Conservation (phyloP, 2,797 vertebrate species). For the Typhlichthys eigenmanni region DNA sequence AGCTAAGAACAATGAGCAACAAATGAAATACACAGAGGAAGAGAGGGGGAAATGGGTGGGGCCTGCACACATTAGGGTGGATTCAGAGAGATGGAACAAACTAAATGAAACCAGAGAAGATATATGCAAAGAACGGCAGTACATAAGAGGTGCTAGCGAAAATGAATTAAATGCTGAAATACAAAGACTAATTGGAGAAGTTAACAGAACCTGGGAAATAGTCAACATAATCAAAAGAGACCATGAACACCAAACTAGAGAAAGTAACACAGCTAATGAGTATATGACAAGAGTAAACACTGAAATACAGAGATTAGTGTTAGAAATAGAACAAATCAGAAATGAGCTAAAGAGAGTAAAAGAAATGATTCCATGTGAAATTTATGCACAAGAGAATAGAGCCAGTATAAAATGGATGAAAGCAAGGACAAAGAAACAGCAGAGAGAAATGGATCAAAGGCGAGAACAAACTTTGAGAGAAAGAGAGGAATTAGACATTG, state of each 20-base stretch:
- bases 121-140: conserved; percentile 31
- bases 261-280: conserved; percentile 18
- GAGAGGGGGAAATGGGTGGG: neutral
- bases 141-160: conserved; percentile 17
- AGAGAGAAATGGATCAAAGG: conserved; percentile 56
- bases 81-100: conserved; percentile 12
- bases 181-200: conserved; percentile 46
- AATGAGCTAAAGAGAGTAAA: conserved; percentile 38
- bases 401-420: conserved; percentile 42
- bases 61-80: conserved; percentile 5
- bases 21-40: conserved; percentile 13
- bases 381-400: conserved; percentile 27
- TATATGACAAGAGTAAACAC: conserved; percentile 18
- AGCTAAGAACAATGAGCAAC: conserved; percentile 1
- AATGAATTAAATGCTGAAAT: conserved; percentile 27
- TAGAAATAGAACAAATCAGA: conserved; percentile 53
- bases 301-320: conserved; percentile 40
- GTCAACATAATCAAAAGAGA: conserved; percentile 38
- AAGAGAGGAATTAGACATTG: conserved; percentile 55
- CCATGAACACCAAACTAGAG: conserved; percentile 32
- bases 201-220: conserved; percentile 50
- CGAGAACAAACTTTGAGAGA: conserved; percentile 60
- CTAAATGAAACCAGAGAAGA: conserved; percentile 3
- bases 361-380: conserved; percentile 33
- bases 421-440: conserved; percentile 43